phyloP scores from a whole-genome alignment of 2,888 invertebrate genomes.

The Drosophila recens region DNA sequence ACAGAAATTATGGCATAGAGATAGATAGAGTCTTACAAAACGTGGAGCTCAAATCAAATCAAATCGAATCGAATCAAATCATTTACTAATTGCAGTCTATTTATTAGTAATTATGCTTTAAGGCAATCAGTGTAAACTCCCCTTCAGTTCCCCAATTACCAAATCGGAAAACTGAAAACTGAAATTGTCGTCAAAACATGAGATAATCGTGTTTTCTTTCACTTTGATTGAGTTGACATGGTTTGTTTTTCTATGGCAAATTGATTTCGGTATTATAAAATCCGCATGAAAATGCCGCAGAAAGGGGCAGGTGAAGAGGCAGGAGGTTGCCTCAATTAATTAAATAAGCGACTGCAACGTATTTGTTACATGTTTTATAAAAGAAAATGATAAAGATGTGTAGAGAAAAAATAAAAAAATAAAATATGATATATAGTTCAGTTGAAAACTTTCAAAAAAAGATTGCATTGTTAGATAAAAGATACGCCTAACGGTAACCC shows the following conservation, averaged over 20 bases:
- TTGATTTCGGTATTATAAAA: constrained; percentile 64
- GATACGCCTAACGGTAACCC: constrained; percentile 42
- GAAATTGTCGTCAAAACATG: constrained; percentile 49
- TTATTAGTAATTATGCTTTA: constrained; percentile 58
- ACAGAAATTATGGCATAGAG: constrained; percentile 39
- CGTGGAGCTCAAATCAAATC: constrained; percentile 34
- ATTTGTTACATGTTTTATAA: neutral
- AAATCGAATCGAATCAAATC: constrained; percentile 40
- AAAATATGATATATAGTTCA: constrained; percentile 44
- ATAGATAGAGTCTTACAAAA: constrained; percentile 30
- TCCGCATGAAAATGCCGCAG: constrained; percentile 5
- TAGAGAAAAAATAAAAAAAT: neutral
- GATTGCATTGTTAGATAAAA: constrained; percentile 54
- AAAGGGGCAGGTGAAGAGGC: neutral
- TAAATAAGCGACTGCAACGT: constrained; percentile 44
- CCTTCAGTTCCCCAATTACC: neutral
- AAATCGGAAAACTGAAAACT: neutral
- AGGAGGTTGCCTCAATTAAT: constrained; percentile 47
- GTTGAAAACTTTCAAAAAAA: constrained; percentile 57
- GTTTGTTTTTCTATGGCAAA: constrained; percentile 38
- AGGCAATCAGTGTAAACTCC: constrained; percentile 15
- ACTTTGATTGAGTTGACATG: constrained; percentile 62
- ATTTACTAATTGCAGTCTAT: constrained; percentile 64
- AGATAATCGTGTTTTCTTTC: constrained; percentile 72
- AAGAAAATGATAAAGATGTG: neutral